Evolutionary conservation across 1,140 invertebrate genomes (phyloP).

Genomic region (Magallana angulata): DNA sequence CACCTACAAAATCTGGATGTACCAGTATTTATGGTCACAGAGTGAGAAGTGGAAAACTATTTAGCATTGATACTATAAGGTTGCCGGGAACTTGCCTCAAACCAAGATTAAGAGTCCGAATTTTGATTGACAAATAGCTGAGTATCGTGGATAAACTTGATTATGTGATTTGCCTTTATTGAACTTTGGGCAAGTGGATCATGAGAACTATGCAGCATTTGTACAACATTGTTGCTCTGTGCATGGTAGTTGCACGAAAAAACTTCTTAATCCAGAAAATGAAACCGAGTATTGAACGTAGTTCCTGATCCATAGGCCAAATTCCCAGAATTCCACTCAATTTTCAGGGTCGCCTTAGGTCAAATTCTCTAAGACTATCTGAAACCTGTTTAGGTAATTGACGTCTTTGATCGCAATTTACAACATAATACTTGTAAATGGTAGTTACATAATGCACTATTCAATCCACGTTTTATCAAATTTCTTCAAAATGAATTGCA

Average conservation of each 20-base stretch:
- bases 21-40: background rate
- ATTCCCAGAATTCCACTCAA: slow-evolving; percentile 11
- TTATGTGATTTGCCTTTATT: slow-evolving; percentile 30
- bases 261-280: background rate
- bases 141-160: slow-evolving; percentile 25
- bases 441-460: slow-evolving; percentile 16
- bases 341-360: background rate
- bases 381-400: slow-evolving; percentile 22
- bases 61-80: background rate
- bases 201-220: background rate
- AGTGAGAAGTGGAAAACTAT: background rate
- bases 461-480: slow-evolving; percentile 21
- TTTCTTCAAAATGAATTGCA: slow-evolving; percentile 29
- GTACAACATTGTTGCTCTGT: background rate
- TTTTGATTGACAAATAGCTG: slow-evolving; percentile 17
- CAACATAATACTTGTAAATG: slow-evolving; percentile 26
- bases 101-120: background rate
- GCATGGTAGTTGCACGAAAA: background rate
- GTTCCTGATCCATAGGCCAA: background rate
- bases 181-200: slow-evolving; percentile 19
- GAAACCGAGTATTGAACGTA: too few relatives aligned
- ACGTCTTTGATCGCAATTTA: slow-evolving; percentile 36
- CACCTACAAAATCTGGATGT: background rate
- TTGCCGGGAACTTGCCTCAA: slow-evolving; percentile 27
- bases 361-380: slow-evolving; percentile 18